Evolutionary conservation across 2,797 vertebrate species (phyloP).

Genomic region (Melanotaenia boesemani): DNA sequence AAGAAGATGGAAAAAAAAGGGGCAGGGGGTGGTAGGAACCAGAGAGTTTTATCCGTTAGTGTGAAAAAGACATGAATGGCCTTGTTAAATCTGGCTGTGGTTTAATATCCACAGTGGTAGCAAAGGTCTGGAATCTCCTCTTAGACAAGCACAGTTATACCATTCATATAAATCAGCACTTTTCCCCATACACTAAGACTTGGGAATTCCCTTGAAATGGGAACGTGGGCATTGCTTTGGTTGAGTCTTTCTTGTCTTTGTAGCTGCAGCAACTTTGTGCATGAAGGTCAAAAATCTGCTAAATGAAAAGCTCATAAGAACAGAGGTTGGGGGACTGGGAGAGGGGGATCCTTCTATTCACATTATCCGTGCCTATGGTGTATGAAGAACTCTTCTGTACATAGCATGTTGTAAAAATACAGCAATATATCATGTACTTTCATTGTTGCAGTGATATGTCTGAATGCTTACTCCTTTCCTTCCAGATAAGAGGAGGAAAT

Average conservation of each 20-base stretch:
- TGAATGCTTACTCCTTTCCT: constrained; percentile 29
- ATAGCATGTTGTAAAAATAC: constrained; percentile 16
- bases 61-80: background rate
- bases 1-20: background rate
- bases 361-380: background rate
- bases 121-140: constrained; percentile 10
- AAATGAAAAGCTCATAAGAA: background rate
- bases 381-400: background rate
- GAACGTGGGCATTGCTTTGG: background rate
- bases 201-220: constrained; percentile 7
- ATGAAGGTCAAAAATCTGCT: background rate
- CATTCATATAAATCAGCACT: constrained; percentile 14
- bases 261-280: background rate
- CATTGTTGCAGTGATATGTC: constrained; percentile 26
- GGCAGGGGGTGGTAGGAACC: background rate
- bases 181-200: background rate
- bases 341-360: background rate
- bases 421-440: constrained; percentile 21
- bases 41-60: constrained; percentile 3
- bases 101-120: constrained; percentile 31
- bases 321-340: background rate
- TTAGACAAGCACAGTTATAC: constrained; percentile 17
- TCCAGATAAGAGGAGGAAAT: constrained; percentile 49
- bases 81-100: background rate
- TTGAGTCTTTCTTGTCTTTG: background rate